Percentiles rank a stretch among this genome's conserved stretches.
These are phyloP conservation scores for Acrocephalus kingi DNA, from an alignment of 2,113 vertebrate genomes.

Conservation along the genomic window DNA sequence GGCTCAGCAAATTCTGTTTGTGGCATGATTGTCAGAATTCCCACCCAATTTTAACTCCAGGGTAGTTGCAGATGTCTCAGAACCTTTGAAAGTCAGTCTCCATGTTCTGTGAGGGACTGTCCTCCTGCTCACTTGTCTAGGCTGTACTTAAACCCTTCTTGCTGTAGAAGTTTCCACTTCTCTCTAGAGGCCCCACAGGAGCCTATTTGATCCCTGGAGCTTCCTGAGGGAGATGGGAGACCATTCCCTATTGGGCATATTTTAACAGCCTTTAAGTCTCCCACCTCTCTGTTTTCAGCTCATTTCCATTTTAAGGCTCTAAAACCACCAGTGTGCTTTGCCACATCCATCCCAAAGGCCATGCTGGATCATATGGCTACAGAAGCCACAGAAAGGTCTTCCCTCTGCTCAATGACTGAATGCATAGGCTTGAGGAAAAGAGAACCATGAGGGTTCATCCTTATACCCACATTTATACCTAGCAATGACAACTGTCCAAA, in stretches of 20 bases:
- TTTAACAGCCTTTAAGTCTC: neutral
- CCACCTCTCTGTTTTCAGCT: neutral
- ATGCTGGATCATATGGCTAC: neutral
- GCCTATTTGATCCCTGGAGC: neutral
- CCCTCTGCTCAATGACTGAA: neutral
- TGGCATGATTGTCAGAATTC: neutral
- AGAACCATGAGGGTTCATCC: neutral
- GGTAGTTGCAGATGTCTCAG: neutral
- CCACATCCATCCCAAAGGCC: neutral
- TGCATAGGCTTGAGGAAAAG: neutral
- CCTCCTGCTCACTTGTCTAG: neutral
- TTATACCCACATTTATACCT: neutral
- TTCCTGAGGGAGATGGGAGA: neutral
- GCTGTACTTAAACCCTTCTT: neutral
- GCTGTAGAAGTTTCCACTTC: neutral
- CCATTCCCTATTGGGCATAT: neutral
- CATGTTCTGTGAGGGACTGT: neutral
- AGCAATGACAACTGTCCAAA: neutral
- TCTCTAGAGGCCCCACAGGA: neutral
- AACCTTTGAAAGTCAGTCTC: neutral
- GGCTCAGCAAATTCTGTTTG: neutral
- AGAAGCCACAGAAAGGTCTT: neutral
- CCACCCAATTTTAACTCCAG: neutral
- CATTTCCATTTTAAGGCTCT: neutral
- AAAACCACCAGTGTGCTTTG: neutral